Evolutionary conservation across 2,113 vertebrate genomes (phyloP), one percentile per base, ranked within the genome.

Genomic region (Peromyscus californicus): DNA sequence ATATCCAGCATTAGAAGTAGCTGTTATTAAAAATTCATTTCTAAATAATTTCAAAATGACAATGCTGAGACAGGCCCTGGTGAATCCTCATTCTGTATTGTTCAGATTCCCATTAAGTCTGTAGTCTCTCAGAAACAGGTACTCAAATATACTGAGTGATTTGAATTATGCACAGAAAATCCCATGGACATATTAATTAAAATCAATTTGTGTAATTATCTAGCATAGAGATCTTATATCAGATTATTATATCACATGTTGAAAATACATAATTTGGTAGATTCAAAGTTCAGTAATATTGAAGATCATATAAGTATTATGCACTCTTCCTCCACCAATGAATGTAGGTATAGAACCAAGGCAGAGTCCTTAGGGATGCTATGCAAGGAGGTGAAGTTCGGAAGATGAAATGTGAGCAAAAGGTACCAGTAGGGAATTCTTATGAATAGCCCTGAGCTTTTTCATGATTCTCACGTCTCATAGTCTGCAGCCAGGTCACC

Each of bases 21-120:
- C 31, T 90, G 16, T 48, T 89, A 94, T 94, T 82, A 95, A 91
- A 97, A 93, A 16, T 21, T 79, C 59, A 93, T 96, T 98, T 91
- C 39, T 72, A 96, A 92, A 91, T 85, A 91, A 95, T 94, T 94
- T 42, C 36, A 95, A 87, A 87, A 86, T 69, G 74, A 75, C 63
- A 24, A 65, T 59, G 5, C 19, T 24, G 74, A 12, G 11, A 61
- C 31, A 91, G 70, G 59, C 10, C 21, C 85, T 26, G 51, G 9
- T 91, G 72, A 89, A 48, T 83, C 9, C 78, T 16, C 10, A 54
- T 57, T 36, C 10, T 51, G 21, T 3, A 31, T 83, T 90, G 51
- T 72, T 76, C 59, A 95, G 57, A 90, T 5, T 1, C 5, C 11
- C 54, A 95, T 26, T 74, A 89, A 85, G 26, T 42, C 10, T 13